Evolutionary conservation across 1,140 invertebrate genomes (phyloP), one percentile per base, ranked within the genome.

Genomic region (Megalonaias nervosa): DNA sequence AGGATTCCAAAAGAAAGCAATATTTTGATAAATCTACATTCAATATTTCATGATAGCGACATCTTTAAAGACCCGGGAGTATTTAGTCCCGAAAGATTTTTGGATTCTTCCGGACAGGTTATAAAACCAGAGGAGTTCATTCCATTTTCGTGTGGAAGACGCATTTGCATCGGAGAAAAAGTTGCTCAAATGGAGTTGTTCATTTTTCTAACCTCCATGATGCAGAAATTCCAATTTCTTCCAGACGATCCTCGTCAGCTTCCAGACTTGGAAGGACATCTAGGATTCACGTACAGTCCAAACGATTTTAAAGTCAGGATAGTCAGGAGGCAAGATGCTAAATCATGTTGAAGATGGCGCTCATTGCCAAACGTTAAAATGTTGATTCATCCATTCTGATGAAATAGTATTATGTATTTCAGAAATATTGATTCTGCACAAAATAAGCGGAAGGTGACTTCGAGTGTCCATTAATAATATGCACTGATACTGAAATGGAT

Each of bases 141-240:
- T 16, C 72, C 77, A n/a, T 79, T 75, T 57, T 65, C 66, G 16
- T 67, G 64, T 68, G 84, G 84, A 26, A 71, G 79, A 56, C 64
- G 84, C 21, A 66, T 68, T 1, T 85, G 84, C 65, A 67, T 82
- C 5, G 84, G 84, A 2, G 81, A 85, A 78, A 64, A 74, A 23
- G 58, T 85, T 23, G 84, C 84, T 5, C 71, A 73, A 56, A 77
- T 81, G 74, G 82, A 85, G 69, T 56, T 84, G n/a, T 85, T 85
- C 71, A 59, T 85, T 1, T 85, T 81, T 64, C 61, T 84, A 11
- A 71, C 84, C 2, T 69, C 79, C 1, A 17, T 85, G 58, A 38
- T 85, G 16, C 84, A 85, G 56, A 70, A 62, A 66, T 85, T 81
- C 59, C 60, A 71, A 13, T 61, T 83, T 73, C 21, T 23, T 14